These are phyloP conservation scores for Metopolophium dirhodum DNA, from an alignment of 1,140 invertebrate species.

Conservation along the genomic window DNA sequence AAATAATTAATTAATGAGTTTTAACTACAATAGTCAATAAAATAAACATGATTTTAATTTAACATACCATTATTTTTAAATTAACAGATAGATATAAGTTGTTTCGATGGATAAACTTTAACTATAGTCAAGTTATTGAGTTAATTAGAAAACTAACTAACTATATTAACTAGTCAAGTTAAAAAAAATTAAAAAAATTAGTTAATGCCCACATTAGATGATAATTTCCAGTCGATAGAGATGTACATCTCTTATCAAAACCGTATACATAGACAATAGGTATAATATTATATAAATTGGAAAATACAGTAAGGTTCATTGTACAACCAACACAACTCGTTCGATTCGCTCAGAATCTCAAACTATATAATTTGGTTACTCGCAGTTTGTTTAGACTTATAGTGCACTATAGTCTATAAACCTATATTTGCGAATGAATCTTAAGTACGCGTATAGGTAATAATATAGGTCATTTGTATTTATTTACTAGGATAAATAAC, in stretches of 20 bases:
- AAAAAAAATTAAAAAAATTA: too few species aligned
- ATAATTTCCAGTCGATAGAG: neutral
- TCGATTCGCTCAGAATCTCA: neutral
- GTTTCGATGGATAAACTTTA: neutral
- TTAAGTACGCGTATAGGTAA: slow-evolving; percentile 5
- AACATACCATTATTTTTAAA: neutral
- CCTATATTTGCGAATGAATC: neutral
- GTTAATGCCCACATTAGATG: neutral
- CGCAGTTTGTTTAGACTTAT: neutral
- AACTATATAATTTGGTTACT: neutral
- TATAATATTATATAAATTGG: neutral
- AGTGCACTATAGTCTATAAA: neutral
- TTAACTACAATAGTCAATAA: too few species aligned
- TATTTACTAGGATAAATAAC: neutral
- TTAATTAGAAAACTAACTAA: too few species aligned
- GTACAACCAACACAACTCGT: neutral
- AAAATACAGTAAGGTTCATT: neutral
- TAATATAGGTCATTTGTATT: neutral
- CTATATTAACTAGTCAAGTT: too few species aligned
- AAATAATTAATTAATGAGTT: too few species aligned
- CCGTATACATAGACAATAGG: neutral
- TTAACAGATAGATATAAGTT: neutral
- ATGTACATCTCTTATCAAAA: neutral
- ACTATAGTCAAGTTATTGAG: too few species aligned
- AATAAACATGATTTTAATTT: neutral